Percentiles rank a stretch among this genome's conserved stretches.
Evolutionary conservation across 2,113 vertebrate genomes (phyloP).

Genomic region (Chionomys nivalis): DNA sequence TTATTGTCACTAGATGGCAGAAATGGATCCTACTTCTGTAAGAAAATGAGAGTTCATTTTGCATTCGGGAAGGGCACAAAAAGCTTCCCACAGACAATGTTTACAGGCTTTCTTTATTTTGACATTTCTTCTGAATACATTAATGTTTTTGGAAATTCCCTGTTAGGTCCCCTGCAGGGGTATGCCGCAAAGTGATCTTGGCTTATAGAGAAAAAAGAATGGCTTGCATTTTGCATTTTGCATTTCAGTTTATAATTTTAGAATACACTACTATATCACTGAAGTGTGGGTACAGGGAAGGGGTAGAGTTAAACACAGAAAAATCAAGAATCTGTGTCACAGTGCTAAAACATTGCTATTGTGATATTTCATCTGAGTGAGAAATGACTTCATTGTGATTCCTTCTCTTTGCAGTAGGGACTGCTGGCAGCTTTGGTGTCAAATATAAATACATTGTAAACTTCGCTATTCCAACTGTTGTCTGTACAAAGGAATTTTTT

Average conservation of each 20-base stretch:
- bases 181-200: conserved; percentile 73
- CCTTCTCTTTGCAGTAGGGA: conserved; percentile 38
- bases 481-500: background rate
- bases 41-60: conserved; percentile 73
- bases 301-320: conserved; percentile 59
- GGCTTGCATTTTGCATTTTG: conserved; percentile 69
- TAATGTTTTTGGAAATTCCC: conserved; percentile 83
- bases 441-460: conserved; percentile 60
- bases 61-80: conserved; percentile 70
- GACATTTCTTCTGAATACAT: conserved; percentile 81
- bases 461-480: conserved; percentile 42
- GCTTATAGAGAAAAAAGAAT: conserved; percentile 67
- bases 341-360: conserved; percentile 9
- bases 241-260: conserved; percentile 75
- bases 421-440: conserved; percentile 34
- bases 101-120: conserved; percentile 81
- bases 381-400: conserved; percentile 44
- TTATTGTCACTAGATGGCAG: conserved; percentile 82
- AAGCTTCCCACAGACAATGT: conserved; percentile 79
- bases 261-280: conserved; percentile 65
- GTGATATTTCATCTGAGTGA: conserved; percentile 32
- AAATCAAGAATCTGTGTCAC: conserved; percentile 50
- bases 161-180: conserved; percentile 78
- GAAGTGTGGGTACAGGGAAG: background rate
- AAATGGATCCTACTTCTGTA: conserved; percentile 77